phyloP scores from a whole-genome alignment of 2,113 vertebrate genomes.

The Otocyon megalotis region DNA sequence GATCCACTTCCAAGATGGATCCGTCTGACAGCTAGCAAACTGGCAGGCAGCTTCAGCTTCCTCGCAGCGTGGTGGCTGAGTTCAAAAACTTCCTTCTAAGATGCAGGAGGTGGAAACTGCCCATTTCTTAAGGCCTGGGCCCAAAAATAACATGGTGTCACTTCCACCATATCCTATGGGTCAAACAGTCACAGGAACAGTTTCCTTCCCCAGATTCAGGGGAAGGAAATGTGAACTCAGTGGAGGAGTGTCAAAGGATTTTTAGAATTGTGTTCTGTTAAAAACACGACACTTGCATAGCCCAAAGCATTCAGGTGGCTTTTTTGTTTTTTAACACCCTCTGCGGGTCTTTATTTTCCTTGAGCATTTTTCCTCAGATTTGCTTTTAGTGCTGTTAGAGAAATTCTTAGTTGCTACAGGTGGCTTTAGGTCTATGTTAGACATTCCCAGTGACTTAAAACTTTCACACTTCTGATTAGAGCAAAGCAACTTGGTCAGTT shows the following conservation, averaged over 20 bases:
- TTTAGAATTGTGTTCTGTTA: neutral
- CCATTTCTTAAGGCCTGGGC: neutral
- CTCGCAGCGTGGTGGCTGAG: neutral
- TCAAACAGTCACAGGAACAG: neutral
- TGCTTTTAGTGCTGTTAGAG: conserved; percentile 14
- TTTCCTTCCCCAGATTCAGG: neutral
- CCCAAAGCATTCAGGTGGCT: neutral
- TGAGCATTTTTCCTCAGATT: neutral
- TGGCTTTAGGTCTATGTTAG: neutral
- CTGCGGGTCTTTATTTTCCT: neutral
- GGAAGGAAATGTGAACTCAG: neutral
- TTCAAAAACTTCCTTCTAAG: neutral
- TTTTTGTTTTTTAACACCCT: neutral
- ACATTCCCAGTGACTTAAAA: neutral
- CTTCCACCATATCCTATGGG: neutral
- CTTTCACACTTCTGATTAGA: neutral
- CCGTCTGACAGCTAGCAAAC: neutral
- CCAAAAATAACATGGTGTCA: neutral
- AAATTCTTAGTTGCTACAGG: conserved; percentile 20
- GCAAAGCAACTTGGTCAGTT: neutral
- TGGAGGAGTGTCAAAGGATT: neutral
- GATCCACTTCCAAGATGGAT: neutral
- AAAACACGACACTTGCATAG: neutral
- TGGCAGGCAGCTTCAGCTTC: neutral
- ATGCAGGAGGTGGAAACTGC: neutral